Base-by-base conservation (phyloP, 2,888 invertebrate species). In the Gymnosoma rotundatum region DNA sequence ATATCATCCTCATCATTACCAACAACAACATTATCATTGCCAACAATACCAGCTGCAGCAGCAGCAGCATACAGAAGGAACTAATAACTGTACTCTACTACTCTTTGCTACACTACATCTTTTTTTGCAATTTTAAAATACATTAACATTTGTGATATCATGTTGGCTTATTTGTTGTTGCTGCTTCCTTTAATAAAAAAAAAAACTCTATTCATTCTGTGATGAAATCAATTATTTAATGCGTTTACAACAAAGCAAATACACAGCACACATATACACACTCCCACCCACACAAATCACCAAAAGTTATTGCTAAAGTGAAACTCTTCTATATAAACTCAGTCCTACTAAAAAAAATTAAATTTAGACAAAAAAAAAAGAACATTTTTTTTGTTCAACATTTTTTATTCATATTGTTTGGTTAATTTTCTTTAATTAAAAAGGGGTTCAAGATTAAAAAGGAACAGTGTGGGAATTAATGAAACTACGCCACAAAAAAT, bases 181-280 rank as follows among this genome's bases (percentile, higher is more conserved):
- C 25, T 16, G 16, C 20, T 67, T 36, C 36, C 36, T 20, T 67
- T 67, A 67, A 67, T 67, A 5, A 69, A 69, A 25, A 38, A 69
- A 69, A 25, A 38, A 69, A 69, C 21, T 56, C 42, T 70, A 58
- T 70, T 45, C 12, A 58, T 58, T 58, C 58, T 45, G 21, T 42
- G 18, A 70, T 56, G 18, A 25, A 56, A 69, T 56, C 56, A 56
- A 58, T 58, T 58, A 70, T 70, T 70, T 45, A 70, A 56, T 12
- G 25, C 18, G 7, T 25, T 45, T 32, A 14, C 6, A 9, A 45
- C 25, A 25, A 25, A 54, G 36, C 10, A 48, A 69, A 52, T 7
- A 20, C 18, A 10, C 21, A 1, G 7, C 18, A 25, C 1, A 25
- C 54, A 69, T 20, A 54, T n/a, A 54, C 38, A 18, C 21, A 42